Evolutionary conservation across 2,888 invertebrate genomes (phyloP), one percentile per base, ranked within the genome.

Genomic region (Augiades crinisus): DNA sequence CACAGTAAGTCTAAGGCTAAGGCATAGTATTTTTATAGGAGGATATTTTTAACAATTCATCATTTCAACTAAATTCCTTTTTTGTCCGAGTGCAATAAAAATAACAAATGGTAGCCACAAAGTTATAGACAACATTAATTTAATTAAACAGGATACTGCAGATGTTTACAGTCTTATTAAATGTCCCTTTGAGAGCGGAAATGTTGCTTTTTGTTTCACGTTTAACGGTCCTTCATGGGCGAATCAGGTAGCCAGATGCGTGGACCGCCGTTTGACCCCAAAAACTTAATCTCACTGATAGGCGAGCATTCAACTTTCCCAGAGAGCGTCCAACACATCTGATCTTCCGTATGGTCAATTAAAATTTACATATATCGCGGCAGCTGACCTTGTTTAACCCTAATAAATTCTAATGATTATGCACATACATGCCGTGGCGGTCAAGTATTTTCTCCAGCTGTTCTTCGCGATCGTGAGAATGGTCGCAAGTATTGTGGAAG

Each of bases 361-460:
- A 47, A 64, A 59, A 77, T 83, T 81, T 72, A 70, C 75, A 83
- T 82, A 83, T 81, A 84, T 72, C 62, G 58, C 58, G 64, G 67
- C 83, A 82, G 81, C 79, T 82, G 83, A 82, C 81, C 82, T 80
- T 78, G 72, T 63, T 61, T 64, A 62, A 63, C 81, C 80, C 83
- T 86, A 82, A 88, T 76, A 75, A 71, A 82, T 79, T 86, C 83
- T 86, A 88, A 87, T 82, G 77, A 72, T 71, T 66, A 66, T 77
- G 69, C 80, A 82, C 78, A 77, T 79, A 81, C 78, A 77, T 74
- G 75, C 67, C 69, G 71, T 69, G 59, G 54, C 65, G 82, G 79
- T 77, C 80, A 81, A 67, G 72, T 66, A 60, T 67, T 36, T 58
- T 55, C 57, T 67, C 69, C 79, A 78, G 76, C 79, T 79, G 78